phyloP scores from a whole-genome alignment of 2,888 invertebrate genomes.

The Dimorphilus gyrociliatus region DNA sequence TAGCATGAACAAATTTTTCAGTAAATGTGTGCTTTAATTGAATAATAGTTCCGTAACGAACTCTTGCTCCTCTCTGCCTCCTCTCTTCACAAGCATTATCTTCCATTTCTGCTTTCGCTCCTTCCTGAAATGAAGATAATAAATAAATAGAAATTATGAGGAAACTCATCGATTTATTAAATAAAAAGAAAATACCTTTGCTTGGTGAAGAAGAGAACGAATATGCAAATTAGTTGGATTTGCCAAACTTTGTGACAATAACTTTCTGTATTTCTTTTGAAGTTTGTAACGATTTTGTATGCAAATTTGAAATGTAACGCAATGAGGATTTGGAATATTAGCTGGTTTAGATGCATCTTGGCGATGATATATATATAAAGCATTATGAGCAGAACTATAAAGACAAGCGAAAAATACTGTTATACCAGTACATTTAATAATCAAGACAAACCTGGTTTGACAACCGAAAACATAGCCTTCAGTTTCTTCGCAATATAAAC shows the following conservation, averaged over 20 bases:
- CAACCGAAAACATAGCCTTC: slow-evolving; percentile 35
- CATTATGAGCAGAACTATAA: slow-evolving; percentile 32
- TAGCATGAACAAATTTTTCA: slow-evolving; percentile 35
- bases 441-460: slow-evolving; percentile 32
- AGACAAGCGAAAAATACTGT: neutral
- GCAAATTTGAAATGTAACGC: slow-evolving; percentile 35
- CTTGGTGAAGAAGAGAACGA: slow-evolving; percentile 11
- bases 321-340: slow-evolving; percentile 31
- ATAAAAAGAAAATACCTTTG: no score
- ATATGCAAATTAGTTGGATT: slow-evolving; percentile 8
- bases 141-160: neutral
- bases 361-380: slow-evolving; percentile 27
- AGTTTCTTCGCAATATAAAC: slow-evolving; percentile 35
- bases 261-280: slow-evolving; percentile 34
- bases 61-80: slow-evolving; percentile 35
- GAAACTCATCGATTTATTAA: neutral
- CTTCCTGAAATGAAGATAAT: slow-evolving; percentile 8
- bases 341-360: slow-evolving; percentile 32
- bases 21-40: slow-evolving; percentile 36
- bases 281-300: slow-evolving; percentile 38
- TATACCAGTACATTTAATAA: no score
- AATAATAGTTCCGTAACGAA: slow-evolving; percentile 37
- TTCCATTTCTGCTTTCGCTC: slow-evolving; percentile 32
- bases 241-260: slow-evolving; percentile 6
- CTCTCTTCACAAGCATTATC: slow-evolving; percentile 36